These are phyloP conservation scores for Trissolcus basalis DNA, from an alignment of 1,140 invertebrate genomes.

Conservation along the genomic window DNA sequence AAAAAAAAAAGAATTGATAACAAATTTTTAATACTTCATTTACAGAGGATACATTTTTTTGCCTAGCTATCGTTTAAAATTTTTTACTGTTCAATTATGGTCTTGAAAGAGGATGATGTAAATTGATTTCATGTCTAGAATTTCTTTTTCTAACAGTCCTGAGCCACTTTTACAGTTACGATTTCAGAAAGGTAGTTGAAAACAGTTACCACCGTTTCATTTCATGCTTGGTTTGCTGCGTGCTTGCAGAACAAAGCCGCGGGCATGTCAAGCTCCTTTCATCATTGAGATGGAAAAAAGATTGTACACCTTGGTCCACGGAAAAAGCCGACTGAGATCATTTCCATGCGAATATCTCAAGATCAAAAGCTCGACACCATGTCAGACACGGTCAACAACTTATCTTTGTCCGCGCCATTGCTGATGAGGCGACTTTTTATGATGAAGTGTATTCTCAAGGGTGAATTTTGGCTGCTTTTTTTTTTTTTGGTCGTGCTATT, in stretches of 20 bases:
- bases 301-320: constrained; percentile 9
- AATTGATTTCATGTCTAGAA: not conserved
- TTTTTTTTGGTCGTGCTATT: no score
- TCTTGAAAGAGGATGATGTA: no score
- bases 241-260: constrained; percentile 27
- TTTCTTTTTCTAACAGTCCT: not conserved
- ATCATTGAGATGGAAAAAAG: constrained; percentile 39
- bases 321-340: constrained; percentile 5
- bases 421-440: no score
- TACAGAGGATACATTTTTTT: no score
- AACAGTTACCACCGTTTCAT: constrained; percentile 34
- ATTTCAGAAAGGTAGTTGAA: constrained; percentile 6
- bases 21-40: no score
- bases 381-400: not conserved
- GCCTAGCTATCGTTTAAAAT: no score
- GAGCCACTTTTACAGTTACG: not conserved
- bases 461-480: no score
- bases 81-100: no score
- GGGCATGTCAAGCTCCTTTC: constrained; percentile 12
- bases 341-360: constrained; percentile 25
- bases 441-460: no score
- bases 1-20: no score
- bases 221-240: constrained; percentile 34
- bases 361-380: constrained; percentile 27
- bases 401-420: no score